Evolutionary conservation across 2,888 invertebrate genomes (phyloP), one percentile per base, ranked within the genome.

Genomic region (Dryocosmus kuriphilus): DNA sequence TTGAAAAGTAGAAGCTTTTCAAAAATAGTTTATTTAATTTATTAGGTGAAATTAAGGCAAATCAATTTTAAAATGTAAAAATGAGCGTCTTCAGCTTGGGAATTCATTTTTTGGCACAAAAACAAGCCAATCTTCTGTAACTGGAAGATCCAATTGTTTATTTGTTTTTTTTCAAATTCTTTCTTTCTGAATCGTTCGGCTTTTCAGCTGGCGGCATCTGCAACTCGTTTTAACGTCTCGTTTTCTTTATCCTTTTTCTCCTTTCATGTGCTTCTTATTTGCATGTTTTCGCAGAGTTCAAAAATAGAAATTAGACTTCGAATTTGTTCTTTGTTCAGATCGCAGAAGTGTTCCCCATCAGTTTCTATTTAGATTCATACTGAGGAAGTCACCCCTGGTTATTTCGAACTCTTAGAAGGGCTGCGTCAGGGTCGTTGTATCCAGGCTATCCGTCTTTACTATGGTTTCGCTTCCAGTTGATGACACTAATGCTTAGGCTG

Each of bases 401-500:
- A 57, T 57, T 57, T 57, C 57, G 57, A 57, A 57, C 57, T 27
- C 57, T 57, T 57, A 24, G 57, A 57, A 57, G 57, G 24, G 57
- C 24, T 57, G 57, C 57, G 5, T 6, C 57, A 57, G 57, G 57
- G 57, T 27, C 57, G 24, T 57, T 57, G 24, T 24, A 57, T 57
- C 6, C 14, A 57, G 24, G 5, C 57, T 57, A 14, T 6, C 24
- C 22, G 24, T 22, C 57, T 57, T 57, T 57, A 57, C 57, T 57
- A 57, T 57, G 57, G 24, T 24, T 57, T 57, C 24, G 27, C 24
- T 57, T 24, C 24, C 24, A 27, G 24, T 27, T 57, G 14, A 57
- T 57, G 57, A 14, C 24, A 57, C 27, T 16, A 57, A 24, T 19
- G 11, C 4, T 57, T 57, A 57, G 27, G 57, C 57, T 11, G 57